Evolutionary conservation across 1,140 invertebrate genomes (phyloP).

Genomic region (Kradibia gibbosae): DNA sequence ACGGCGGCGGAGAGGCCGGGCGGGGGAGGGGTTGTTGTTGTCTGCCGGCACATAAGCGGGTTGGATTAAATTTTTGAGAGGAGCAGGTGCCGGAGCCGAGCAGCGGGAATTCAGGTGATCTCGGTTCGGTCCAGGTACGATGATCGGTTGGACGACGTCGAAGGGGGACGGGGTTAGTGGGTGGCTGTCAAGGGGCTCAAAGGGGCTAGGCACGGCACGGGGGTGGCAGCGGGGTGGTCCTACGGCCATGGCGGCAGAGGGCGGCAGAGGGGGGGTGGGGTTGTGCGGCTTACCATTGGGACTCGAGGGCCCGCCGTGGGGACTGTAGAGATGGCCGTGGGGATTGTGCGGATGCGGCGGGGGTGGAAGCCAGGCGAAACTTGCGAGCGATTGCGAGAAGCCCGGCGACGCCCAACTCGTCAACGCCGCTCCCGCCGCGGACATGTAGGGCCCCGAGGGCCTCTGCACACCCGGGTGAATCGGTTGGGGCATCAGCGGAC

Average conservation of each 20-base stretch:
- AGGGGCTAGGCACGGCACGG: not conserved
- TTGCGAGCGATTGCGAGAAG: constrained; percentile 69
- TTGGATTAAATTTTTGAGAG: too few species aligned
- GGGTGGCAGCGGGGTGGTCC: not conserved
- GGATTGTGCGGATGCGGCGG: constrained; percentile 70
- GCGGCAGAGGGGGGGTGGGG: not conserved
- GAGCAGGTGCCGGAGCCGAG: too few species aligned
- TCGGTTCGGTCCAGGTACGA: too few species aligned
- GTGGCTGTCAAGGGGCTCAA: not conserved
- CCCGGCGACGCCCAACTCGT: constrained; percentile 66
- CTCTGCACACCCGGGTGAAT: constrained; percentile 71
- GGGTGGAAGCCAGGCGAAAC: constrained; percentile 71
- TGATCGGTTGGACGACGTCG: too few species aligned
- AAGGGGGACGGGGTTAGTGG: too few species aligned
- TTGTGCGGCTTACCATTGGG: constrained; percentile 66
- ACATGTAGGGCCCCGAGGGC: constrained; percentile 63
- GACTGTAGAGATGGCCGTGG: constrained; percentile 69
- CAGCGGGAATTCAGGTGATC: not conserved
- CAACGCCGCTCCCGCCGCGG: constrained; percentile 61
- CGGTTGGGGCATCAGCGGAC: constrained; percentile 70
- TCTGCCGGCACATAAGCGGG: too few species aligned
- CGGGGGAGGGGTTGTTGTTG: too few species aligned
- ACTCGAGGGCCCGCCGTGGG: constrained; percentile 67
- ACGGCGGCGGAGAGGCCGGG: too few species aligned
- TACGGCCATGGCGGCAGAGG: not conserved